These are phyloP conservation scores for Leptodactylus fallax DNA, from an alignment of 2,797 vertebrate genomes.

Conservation along the genomic window DNA sequence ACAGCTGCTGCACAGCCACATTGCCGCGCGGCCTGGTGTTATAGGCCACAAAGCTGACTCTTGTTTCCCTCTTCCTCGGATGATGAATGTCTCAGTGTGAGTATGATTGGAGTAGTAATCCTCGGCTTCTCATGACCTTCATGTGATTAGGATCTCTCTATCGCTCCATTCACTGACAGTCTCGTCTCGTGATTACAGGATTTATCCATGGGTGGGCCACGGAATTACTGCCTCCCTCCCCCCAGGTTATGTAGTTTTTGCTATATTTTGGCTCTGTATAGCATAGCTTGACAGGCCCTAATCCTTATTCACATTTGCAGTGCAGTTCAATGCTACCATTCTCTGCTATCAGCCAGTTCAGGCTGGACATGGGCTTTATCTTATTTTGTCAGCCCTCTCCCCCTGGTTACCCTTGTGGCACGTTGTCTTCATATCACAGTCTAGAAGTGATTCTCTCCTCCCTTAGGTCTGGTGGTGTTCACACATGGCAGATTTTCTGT, in stretches of 20 bases:
- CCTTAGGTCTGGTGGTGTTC: no score
- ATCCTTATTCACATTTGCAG: neutral
- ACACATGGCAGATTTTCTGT: no score
- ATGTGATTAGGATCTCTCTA: neutral
- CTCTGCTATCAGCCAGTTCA: neutral
- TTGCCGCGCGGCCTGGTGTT: neutral
- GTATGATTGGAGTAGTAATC: neutral
- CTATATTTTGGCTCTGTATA: no score
- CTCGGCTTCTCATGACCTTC: slow-evolving; percentile 5
- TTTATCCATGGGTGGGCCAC: neutral
- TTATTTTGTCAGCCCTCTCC: no score
- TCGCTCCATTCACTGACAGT: neutral
- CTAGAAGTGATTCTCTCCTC: no score
- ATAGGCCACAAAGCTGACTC: neutral
- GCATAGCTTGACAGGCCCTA: no score
- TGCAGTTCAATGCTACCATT: neutral
- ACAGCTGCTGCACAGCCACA: neutral
- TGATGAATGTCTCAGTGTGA: neutral
- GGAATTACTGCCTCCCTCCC: neutral
- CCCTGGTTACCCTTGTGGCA: no score
- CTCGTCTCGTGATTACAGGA: neutral
- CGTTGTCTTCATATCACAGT: no score
- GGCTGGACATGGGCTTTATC: no score
- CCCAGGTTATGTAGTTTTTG: neutral
- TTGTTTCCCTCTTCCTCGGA: no score